A percentile compares a stretch with the other conserved stretches of the same genome.
phyloP scores from a whole-genome alignment of 1,140 invertebrate species.

The Brachionus rubens region DNA sequence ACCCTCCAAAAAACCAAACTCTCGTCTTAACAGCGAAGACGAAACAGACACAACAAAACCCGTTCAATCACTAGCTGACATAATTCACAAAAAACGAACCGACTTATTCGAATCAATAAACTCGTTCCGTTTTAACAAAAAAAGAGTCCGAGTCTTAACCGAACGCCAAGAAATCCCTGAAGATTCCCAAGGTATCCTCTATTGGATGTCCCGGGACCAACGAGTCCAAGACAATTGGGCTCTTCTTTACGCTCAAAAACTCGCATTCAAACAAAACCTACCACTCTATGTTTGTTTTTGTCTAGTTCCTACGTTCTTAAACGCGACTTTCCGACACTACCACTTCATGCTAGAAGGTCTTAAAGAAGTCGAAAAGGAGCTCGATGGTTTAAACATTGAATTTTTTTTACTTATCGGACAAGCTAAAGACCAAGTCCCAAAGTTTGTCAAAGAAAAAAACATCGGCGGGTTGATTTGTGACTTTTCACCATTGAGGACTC shows the following conservation, averaged over 20 bases:
- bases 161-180: conserved; percentile 67
- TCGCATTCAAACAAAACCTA: conserved; percentile 75
- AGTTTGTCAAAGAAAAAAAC: conserved; percentile 70
- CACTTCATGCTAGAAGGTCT: conserved; percentile 71
- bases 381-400: conserved; percentile 68
- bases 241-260: conserved; percentile 76
- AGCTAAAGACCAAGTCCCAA: conserved; percentile 68
- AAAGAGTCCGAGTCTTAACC: conserved; percentile 70
- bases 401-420: conserved; percentile 76
- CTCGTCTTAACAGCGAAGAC: neutral
- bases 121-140: conserved; percentile 76
- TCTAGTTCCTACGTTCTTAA: conserved; percentile 73
- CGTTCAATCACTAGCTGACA: neutral
- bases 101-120: conserved; percentile 56
- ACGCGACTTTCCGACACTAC: conserved; percentile 78
- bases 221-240: conserved; percentile 87
- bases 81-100: conserved; percentile 8
- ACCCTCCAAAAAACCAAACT: conserved; percentile 10
- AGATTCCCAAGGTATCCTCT: conserved; percentile 68
- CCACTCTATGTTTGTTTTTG: conserved; percentile 81
- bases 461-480: conserved; percentile 78
- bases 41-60: neutral
- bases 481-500: conserved; percentile 73
- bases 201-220: conserved; percentile 84
- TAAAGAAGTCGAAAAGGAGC: conserved; percentile 52